Base-by-base conservation (phyloP, 1,140 invertebrate genomes). In the Brachionus manjavacas region DNA sequence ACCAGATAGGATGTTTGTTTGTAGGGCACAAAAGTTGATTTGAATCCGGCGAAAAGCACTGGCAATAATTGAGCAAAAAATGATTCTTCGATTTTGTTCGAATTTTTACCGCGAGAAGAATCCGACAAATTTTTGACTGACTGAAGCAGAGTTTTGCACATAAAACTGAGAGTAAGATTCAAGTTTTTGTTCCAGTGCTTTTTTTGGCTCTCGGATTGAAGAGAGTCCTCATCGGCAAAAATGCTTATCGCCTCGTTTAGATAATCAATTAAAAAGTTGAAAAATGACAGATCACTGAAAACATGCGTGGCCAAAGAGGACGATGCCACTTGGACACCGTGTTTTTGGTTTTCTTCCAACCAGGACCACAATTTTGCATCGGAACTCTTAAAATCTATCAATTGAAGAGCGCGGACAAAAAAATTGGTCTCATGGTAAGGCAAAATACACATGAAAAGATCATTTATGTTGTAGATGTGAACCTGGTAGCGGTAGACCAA, bases 371-470 rank as follows among this genome's bases (percentile, higher is more conserved):
- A 49, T 39, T 39, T 35, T 35, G 28, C 52, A 16, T 70, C 1
- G 20, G 20, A 20, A 7, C 11, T 39, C 12, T 81, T 46, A 6
- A 81, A 60, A 64, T 60, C 52, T 16, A 84, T 55, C 41, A 95
- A 88, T 89, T 96, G 94, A 8, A 97, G 87, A 80, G 94, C 91
- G 83, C 94, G 91, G 0, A 94, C 92, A 91, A 98, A 98, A 74
- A 94, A 93, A 85, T 93, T 93, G 16, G 94, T 95, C 86, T 96
- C 94, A 89, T 97, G 95, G 88, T 96, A 97, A 0, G 96, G 96
- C 55, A 98, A 87, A 78, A 95, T 93, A 52, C 94, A 90, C 85
- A 93, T 90, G 85, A 98, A 90, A 43, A 96, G 92, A 1, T 93
- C 92, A 87, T 94, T 92, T 81, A 92, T 92, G 87, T 97, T 97